A percentile compares a stretch with the other conserved stretches of the same genome.
phyloP scores from a whole-genome alignment of 2,797 vertebrate species.

The Poecilia wingei region DNA sequence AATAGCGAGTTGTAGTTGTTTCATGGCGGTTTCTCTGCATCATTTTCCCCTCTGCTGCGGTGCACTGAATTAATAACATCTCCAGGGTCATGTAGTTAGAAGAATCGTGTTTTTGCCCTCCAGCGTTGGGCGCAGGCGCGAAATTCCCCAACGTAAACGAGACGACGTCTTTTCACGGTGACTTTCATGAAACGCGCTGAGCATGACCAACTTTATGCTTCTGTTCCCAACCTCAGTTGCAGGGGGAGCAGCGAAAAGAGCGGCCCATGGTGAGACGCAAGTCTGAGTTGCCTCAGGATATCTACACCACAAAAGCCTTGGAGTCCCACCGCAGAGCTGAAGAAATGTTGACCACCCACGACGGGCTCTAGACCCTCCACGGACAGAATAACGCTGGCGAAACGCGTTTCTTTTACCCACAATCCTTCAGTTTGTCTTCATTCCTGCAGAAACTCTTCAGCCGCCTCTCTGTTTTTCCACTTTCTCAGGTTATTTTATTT shows the following conservation, averaged over 20 bases:
- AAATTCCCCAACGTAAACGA: too few relatives aligned
- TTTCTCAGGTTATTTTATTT: conserved; percentile 79
- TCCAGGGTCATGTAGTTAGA: too few relatives aligned
- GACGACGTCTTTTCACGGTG: too few relatives aligned
- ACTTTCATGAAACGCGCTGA: too few relatives aligned
- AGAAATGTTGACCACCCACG: conserved; percentile 89
- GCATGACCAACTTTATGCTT: neutral
- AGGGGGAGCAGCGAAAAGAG: conserved; percentile 92
- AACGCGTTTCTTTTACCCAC: conserved; percentile 39
- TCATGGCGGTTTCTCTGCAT: too few relatives aligned
- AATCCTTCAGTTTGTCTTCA: conserved; percentile 59
- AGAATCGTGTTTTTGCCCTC: too few relatives aligned
- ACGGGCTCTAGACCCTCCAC: conserved; percentile 88
- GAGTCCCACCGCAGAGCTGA: conserved; percentile 94
- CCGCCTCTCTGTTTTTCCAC: conserved; percentile 66
- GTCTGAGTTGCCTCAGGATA: conserved; percentile 99
- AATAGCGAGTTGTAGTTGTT: too few relatives aligned
- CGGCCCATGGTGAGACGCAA: conserved; percentile 91
- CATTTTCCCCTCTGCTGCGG: too few relatives aligned
- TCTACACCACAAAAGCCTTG: conserved; percentile 98
- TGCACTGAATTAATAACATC: too few relatives aligned
- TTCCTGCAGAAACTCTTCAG: conserved; percentile 55
- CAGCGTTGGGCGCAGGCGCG: too few relatives aligned
- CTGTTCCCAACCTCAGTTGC: conserved; percentile 78
- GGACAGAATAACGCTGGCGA: conserved; percentile 55